These are phyloP conservation scores for Catostomus latipinnis DNA, from an alignment of 2,797 vertebrate species.

Conservation along the genomic window DNA sequence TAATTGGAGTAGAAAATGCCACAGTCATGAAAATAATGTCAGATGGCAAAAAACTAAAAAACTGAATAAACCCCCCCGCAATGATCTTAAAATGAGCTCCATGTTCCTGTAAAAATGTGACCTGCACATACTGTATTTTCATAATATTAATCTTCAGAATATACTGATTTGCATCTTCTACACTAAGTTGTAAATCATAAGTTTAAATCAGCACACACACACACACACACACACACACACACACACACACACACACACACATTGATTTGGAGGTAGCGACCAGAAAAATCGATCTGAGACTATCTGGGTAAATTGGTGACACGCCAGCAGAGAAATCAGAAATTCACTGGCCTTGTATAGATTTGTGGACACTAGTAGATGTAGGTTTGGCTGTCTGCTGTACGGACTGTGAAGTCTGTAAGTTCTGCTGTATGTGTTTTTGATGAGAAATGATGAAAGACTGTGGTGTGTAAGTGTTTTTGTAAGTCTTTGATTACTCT, in stretches of 20 bases:
- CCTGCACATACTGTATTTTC: neutral
- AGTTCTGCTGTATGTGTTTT: neutral
- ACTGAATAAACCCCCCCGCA: no score
- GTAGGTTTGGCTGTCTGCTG: neutral
- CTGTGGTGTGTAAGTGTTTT: neutral
- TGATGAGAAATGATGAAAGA: constrained; percentile 25
- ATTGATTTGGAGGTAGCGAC: constrained; percentile 30
- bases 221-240: no score
- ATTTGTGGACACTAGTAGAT: neutral
- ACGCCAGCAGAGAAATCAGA: neutral
- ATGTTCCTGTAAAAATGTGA: neutral
- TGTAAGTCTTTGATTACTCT: constrained; percentile 34
- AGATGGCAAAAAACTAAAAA: no score
- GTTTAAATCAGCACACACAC: constrained; percentile 1
- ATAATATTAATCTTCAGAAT: neutral
- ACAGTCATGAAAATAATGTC: no score
- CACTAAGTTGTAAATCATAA: neutral
- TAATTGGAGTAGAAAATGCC: no score
- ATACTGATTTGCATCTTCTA: constrained; percentile 10
- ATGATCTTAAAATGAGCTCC: no score
- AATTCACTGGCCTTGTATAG: constrained; percentile 7
- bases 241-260: neutral
- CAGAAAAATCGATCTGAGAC: constrained; percentile 22
- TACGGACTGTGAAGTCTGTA: neutral
- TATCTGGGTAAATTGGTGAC: neutral